Evolutionary conservation across 1,140 invertebrate genomes (phyloP).

Genomic region (Lordiphosa stackelbergi): DNA sequence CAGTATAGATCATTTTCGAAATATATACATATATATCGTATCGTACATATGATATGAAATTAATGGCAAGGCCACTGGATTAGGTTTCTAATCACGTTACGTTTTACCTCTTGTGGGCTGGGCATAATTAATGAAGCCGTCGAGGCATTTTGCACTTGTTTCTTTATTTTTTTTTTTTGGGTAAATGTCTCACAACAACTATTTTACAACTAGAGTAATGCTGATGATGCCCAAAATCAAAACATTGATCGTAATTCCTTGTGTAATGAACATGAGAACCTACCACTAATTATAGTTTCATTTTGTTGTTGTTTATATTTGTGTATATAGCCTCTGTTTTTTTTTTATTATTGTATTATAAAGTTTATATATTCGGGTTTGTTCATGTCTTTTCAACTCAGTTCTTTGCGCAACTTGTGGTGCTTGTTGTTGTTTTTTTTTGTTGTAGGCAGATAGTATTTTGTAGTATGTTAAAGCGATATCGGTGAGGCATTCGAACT

Average conservation of each 20-base stretch:
- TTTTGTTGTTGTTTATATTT: slow-evolving; percentile 20
- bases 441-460: slow-evolving; percentile 35
- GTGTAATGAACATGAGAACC: slow-evolving; percentile 26
- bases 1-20: slow-evolving; percentile 47
- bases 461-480: slow-evolving; percentile 30
- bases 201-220: slow-evolving; percentile 62
- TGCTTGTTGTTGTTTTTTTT: slow-evolving; percentile 53
- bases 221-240: slow-evolving; percentile 32
- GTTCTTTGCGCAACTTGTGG: slow-evolving; percentile 74
- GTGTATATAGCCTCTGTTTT: slow-evolving; percentile 23
- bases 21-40: too few relatives aligned
- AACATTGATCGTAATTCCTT: slow-evolving; percentile 7
- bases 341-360: slow-evolving; percentile 28
- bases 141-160: slow-evolving; percentile 33
- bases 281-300: slow-evolving; percentile 42
- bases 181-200: slow-evolving; percentile 72
- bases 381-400: slow-evolving; percentile 72
- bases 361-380: slow-evolving; percentile 44
- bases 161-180: slow-evolving; percentile 31
- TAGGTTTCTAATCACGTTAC: too few relatives aligned
- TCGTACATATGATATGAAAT: too few relatives aligned
- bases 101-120: too few relatives aligned
- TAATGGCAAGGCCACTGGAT: too few relatives aligned
- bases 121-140: too few relatives aligned
- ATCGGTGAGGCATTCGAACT: slow-evolving; percentile 69